A percentile compares a stretch with the other conserved stretches of the same genome.
Evolutionary conservation across 2,888 invertebrate genomes (phyloP).

Genomic region (Limenitis camilla): DNA sequence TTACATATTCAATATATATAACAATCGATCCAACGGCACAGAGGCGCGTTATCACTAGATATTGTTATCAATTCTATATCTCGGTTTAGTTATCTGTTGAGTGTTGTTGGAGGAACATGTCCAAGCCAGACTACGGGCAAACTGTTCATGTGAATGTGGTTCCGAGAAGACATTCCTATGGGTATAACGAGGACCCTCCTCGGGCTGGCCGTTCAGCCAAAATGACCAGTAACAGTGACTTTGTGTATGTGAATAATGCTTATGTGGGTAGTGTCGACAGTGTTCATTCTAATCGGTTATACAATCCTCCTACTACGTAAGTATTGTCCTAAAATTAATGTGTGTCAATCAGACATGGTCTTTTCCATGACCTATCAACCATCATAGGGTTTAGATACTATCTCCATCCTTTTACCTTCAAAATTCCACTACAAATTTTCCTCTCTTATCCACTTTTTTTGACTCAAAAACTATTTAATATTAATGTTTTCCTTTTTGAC

Average conservation of each 20-base stretch:
- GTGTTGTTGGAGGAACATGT: conserved; percentile 19
- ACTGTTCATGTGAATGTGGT: conserved; percentile 17
- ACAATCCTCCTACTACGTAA: conserved; percentile 42
- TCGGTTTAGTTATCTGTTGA: conserved; percentile 6
- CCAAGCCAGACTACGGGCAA: conserved; percentile 16
- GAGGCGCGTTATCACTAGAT: conserved; percentile 6
- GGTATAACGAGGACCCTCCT: neutral
- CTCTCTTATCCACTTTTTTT: too few species aligned
- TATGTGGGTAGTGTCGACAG: conserved; percentile 48
- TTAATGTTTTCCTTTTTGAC: too few species aligned
- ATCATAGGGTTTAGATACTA: too few species aligned
- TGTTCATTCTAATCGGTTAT: conserved; percentile 30
- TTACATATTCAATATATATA: neutral
- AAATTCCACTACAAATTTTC: too few species aligned
- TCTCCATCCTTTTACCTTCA: too few species aligned
- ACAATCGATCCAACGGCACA: neutral
- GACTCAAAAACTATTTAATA: too few species aligned
- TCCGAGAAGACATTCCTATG: conserved; percentile 25
- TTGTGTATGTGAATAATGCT: conserved; percentile 53
- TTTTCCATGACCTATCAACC: too few species aligned
- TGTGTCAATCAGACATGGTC: neutral
- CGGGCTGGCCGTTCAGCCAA: neutral
- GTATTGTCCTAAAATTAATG: conserved; percentile 5
- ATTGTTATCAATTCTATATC: conserved; percentile 12
- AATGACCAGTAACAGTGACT: conserved; percentile 28